Evolutionary conservation across 2,888 invertebrate genomes (phyloP), one percentile per base, ranked within the genome.

Genomic region (Drosophila meridiana): DNA sequence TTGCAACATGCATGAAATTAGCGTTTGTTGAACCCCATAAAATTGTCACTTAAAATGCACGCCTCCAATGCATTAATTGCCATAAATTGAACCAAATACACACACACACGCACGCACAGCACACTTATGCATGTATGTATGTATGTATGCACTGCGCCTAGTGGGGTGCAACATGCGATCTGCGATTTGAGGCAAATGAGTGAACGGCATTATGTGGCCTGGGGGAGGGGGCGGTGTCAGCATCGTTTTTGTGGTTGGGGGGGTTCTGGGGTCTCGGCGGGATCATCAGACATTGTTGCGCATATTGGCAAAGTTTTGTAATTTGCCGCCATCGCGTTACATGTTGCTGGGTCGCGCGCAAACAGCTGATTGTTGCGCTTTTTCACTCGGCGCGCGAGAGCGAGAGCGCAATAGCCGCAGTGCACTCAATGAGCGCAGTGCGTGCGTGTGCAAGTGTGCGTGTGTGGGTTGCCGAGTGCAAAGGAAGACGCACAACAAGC

Each of bases 11-110:
- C 45, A 34, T 69, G 67, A 55, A 69, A 77, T 77, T 77, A 56
- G 73, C 78, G 81, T 78, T 78, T 78, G 81, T 78, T 78, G 78
- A 78, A 80, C 78, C 69, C 78, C 61, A 64, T 56, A 34, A 62
- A 76, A 80, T 72, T 78, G 78, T 78, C 78, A 80, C 71, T 70
- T 76, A 67, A 77, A 80, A 80, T 77, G 70, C 65, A 77, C 80
- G 77, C 80, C 80, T 76, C 53, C 57, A 30, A 76, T 76, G 80
- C 70, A 76, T 77, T 77, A 78, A 78, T 78, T 78, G 80, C 67
- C 76, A 61, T 78, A 78, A 80, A 78, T 78, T 80, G 71, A 78
- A 71, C 76, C 38, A 69, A 63, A 63, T 56, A 50, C 38, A 63
- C 56, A 20, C 59, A 34, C 28, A 32, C 28, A 20, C 38, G 40